Conservation (phyloP, 2,888 invertebrate genomes). For the Caenorhabditis sp. region DNA sequence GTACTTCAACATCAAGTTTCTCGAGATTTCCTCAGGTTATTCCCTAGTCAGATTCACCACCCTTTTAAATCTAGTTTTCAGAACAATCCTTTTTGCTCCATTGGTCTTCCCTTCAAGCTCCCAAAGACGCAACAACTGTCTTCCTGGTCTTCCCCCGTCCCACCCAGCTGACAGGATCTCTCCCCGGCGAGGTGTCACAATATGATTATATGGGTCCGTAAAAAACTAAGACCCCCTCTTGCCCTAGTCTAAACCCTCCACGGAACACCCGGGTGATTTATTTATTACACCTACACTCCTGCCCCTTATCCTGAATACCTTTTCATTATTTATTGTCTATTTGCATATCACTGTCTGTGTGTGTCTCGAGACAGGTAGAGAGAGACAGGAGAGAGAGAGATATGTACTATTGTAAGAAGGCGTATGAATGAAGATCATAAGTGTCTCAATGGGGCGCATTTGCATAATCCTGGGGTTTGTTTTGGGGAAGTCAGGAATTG, state of each 20-base stretch:
- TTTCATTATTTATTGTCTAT: constrained; percentile 24
- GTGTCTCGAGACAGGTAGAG: neutral
- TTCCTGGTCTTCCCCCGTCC: too few relatives aligned
- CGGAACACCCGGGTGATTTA: constrained; percentile 47
- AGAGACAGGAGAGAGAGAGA: too few relatives aligned
- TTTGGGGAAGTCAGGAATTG: neutral
- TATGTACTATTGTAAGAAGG: too few relatives aligned
- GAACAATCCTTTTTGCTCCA: too few relatives aligned
- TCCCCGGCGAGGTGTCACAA: neutral
- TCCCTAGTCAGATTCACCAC: too few relatives aligned
- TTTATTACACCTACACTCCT: constrained; percentile 37
- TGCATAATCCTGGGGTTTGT: neutral
- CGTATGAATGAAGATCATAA: neutral
- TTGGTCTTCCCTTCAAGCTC: too few relatives aligned
- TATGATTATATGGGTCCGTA: constrained; percentile 20
- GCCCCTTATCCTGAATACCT: constrained; percentile 1
- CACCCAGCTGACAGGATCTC: neutral
- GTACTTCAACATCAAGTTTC: too few relatives aligned
- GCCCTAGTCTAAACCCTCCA: too few relatives aligned
- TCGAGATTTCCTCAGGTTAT: too few relatives aligned
- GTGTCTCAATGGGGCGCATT: neutral
- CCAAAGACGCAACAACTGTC: too few relatives aligned
- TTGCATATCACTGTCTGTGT: neutral
- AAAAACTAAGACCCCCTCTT: neutral
- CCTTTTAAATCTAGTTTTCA: too few relatives aligned